Conservation (phyloP, 2,113 vertebrate genomes). For the Pampusana beccarii region DNA sequence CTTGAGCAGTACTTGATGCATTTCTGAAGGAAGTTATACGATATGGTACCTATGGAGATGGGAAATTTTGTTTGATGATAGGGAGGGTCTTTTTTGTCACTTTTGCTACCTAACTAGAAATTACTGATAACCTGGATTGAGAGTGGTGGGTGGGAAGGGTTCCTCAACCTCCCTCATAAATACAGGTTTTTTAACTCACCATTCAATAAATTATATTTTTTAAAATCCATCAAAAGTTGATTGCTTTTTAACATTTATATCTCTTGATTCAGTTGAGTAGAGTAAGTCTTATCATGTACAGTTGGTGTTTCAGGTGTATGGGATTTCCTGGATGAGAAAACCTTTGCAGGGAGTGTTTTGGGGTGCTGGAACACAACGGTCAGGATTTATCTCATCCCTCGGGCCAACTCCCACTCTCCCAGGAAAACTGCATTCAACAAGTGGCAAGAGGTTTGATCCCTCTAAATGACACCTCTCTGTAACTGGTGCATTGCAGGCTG, state of each 20-base stretch:
- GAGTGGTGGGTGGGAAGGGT: neutral
- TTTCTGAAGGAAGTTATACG: neutral
- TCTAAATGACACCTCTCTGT: too few relatives aligned
- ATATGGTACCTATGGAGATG: neutral
- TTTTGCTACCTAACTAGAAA: neutral
- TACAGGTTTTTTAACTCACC: neutral
- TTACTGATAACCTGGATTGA: neutral
- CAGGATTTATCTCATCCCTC: too few relatives aligned
- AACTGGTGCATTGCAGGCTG: too few relatives aligned
- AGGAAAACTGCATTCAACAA: too few relatives aligned
- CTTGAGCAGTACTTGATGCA: neutral
- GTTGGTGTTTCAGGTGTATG: too few relatives aligned
- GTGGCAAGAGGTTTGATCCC: too few relatives aligned
- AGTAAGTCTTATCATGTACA: neutral
- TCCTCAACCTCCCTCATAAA: neutral
- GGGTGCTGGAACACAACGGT: too few relatives aligned
- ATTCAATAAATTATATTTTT: neutral
- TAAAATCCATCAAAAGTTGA: neutral
- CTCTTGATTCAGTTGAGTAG: neutral
- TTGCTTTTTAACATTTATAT: neutral
- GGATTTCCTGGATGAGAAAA: too few relatives aligned
- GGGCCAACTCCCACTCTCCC: too few relatives aligned
- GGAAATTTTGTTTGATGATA: accelerated
- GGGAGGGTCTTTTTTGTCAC: neutral
- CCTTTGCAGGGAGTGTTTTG: too few relatives aligned